These are phyloP conservation scores for Colostygia pectinataria DNA, from an alignment of 2,888 invertebrate genomes.

Conservation along the genomic window DNA sequence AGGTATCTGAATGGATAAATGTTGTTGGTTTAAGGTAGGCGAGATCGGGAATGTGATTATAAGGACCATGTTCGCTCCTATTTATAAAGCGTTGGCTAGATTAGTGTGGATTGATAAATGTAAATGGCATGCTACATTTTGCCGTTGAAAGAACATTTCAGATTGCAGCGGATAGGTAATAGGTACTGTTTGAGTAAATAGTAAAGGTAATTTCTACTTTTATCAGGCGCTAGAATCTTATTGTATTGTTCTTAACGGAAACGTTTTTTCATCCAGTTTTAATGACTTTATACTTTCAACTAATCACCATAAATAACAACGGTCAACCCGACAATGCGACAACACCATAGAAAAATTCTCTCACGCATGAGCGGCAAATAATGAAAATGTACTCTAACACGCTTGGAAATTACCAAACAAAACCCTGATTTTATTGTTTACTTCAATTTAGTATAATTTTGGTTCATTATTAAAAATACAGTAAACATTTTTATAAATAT, in stretches of 20 bases:
- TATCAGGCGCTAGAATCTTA: constrained; percentile 6
- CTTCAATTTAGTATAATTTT: not conserved
- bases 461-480: not conserved
- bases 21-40: constrained; percentile 39
- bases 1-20: constrained; percentile 38
- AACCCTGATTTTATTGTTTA: not conserved
- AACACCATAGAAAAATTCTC: constrained; percentile 20
- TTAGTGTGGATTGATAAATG: constrained; percentile 32
- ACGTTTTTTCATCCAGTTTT: constrained; percentile 11
- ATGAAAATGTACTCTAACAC: constrained; percentile 4
- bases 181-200: constrained; percentile 8
- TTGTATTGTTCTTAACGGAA: constrained; percentile 6
- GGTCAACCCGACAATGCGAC: constrained; percentile 17
- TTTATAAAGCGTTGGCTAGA: constrained; percentile 33
- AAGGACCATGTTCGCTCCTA: constrained; percentile 32
- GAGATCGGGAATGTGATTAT: constrained; percentile 40
- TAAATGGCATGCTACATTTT: constrained; percentile 27
- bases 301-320: constrained; percentile 28
- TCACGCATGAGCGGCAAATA: constrained; percentile 20
- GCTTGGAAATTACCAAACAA: constrained; percentile 9
- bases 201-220: constrained; percentile 9
- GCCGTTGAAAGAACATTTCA: constrained; percentile 26
- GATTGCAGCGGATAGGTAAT: constrained; percentile 21
- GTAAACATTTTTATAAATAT: too few species aligned
- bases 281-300: constrained; percentile 27